A percentile compares a stretch with the other conserved stretches of the same genome.
phyloP scores from a whole-genome alignment of 2,113 vertebrate genomes.

The Fulica atra region DNA sequence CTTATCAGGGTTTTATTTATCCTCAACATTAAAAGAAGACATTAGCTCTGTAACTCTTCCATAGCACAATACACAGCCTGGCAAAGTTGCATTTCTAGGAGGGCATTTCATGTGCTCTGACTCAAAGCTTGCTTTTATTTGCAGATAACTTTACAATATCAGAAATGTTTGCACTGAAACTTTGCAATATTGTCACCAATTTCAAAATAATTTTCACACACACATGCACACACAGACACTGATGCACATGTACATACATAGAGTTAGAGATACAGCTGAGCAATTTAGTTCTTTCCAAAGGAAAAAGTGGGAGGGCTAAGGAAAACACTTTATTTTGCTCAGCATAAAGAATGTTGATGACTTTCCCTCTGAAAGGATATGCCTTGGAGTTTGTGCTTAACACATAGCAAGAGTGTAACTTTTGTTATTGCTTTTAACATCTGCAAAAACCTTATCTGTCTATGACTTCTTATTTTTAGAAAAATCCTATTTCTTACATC shows the following conservation, averaged over 20 bases:
- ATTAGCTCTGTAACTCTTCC: not conserved
- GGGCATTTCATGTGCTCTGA: rapidly evolving
- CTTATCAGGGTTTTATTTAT: not conserved
- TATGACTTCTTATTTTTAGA: not conserved
- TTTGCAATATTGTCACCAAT: not conserved
- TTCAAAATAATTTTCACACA: not conserved
- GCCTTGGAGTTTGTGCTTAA: not conserved
- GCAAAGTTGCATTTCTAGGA: not conserved
- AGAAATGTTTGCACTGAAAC: not conserved
- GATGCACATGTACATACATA: too few relatives aligned
- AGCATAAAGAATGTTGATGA: not conserved
- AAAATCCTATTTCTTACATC: rapidly evolving
- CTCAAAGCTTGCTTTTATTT: not conserved
- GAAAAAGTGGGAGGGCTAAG: not conserved
- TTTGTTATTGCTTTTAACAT: not conserved
- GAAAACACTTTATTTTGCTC: not conserved
- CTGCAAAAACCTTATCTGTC: not conserved
- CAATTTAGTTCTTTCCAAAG: not conserved
- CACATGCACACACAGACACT: rapidly evolving
- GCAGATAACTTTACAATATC: not conserved
- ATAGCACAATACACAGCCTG: not conserved
- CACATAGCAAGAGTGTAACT: not conserved
- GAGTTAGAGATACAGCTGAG: not conserved
- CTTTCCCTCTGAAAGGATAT: not conserved
- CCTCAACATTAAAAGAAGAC: not conserved